Percentiles rank a stretch among this genome's conserved stretches.
phyloP scores from a whole-genome alignment of 2,888 invertebrate species.

The Monopis laevigella region DNA sequence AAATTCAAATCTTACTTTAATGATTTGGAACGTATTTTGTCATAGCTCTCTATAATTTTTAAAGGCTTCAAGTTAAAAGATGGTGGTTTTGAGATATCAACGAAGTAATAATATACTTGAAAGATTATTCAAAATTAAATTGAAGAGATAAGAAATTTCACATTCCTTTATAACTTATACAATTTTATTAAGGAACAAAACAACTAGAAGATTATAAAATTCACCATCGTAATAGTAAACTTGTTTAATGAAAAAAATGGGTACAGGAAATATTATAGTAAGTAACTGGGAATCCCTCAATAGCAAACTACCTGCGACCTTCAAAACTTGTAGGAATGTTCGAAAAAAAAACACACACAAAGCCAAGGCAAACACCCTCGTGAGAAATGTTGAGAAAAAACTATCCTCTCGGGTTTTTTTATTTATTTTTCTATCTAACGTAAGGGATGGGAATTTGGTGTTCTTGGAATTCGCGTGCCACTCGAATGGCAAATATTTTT shows the following conservation, averaged over 20 bases:
- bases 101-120: conserved; percentile 5
- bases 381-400: conserved; percentile 47
- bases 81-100: conserved; percentile 8
- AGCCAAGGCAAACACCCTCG: conserved; percentile 36
- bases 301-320: conserved; percentile 37
- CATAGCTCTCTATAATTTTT: conserved; percentile 1
- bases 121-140: conserved; percentile 7
- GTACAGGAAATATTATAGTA: no score
- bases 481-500: no score
- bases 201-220: background rate
- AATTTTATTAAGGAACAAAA: background rate
- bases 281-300: conserved; percentile 14
- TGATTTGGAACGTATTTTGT: no score
- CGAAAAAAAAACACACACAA: conserved; percentile 37
- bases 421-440: conserved; percentile 28
- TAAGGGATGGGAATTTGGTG: conserved; percentile 50
- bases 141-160: conserved; percentile 5
- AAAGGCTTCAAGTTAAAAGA: conserved; percentile 3
- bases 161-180: background rate
- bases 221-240: background rate
- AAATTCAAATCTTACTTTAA: no score
- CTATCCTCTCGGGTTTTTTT: conserved; percentile 19
- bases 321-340: conserved; percentile 52
- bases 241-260: no score
- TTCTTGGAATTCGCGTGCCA: conserved; percentile 65